Base-by-base conservation (phyloP, 2,888 invertebrate genomes). In the Chymomyza caudatula region DNA sequence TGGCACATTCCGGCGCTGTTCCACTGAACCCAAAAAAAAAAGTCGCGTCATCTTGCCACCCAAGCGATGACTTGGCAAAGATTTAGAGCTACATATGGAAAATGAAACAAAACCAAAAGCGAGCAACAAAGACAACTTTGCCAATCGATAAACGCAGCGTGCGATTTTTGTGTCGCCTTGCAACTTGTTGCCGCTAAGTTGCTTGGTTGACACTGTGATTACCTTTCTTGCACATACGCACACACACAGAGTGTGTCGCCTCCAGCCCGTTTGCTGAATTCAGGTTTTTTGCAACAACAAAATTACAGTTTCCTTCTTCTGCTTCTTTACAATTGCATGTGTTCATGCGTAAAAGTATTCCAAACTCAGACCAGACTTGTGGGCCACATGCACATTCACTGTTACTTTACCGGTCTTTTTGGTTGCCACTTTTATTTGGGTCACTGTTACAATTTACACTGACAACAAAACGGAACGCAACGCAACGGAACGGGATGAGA, bases 401-500 rank as follows among this genome's bases (percentile, higher is more conserved):
- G 76, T 86, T 86, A 86, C 71, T 85, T 83, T 83, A 86, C 82
- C 86, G 82, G 82, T 85, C 85, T 85, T 86, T 86, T 81, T 53
- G 86, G 84, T 80, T 69, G 78, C 67, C 76, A 63, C 79, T 76
- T 84, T 74, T 84, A 86, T 86, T 82, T 87, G 81, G 85, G 85
- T 86, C 87, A 86, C 86, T 86, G 87, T 87, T 87, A 86, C 87
- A 77, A 73, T 86, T 84, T 73, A 71, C 83, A 63, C 69, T 57
- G 54, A 53, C 29, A 47, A 37, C 29, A 37, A 37, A 37, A 37
- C 17, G 57, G 37, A 17, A 5, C 47, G 54, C 3, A 42, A 15
- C 54, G 15, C 42, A 13, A 37, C 8, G 25, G 19, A 6, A 52
- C 52, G 13, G 49, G 52, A 29, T 29, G 29, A 29, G 29, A 11